These are phyloP conservation scores for Nomada flava DNA, from an alignment of 2,888 invertebrate genomes.

Conservation along the genomic window DNA sequence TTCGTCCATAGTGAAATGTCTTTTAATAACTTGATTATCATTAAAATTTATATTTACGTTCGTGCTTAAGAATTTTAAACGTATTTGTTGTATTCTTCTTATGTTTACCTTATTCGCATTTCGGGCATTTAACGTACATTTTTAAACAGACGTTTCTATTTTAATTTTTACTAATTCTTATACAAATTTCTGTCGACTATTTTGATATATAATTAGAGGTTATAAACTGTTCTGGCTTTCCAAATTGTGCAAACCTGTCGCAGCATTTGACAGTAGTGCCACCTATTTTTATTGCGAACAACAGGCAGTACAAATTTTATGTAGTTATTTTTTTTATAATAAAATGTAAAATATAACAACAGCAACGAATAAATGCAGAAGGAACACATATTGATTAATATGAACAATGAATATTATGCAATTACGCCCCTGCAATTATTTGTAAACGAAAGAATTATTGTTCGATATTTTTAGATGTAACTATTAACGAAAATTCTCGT, in stretches of 20 bases:
- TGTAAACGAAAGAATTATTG: too few relatives aligned
- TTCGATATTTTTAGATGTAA: too few relatives aligned
- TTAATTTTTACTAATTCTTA: not conserved
- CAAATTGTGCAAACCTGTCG: constrained; percentile 1
- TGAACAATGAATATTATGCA: too few relatives aligned
- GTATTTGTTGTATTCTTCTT: not conserved
- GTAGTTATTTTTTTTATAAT: not conserved
- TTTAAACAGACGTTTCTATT: not conserved
- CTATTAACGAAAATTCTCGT: too few relatives aligned
- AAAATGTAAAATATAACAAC: not conserved
- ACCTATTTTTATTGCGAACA: constrained; percentile 4
- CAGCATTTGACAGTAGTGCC: constrained; percentile 6
- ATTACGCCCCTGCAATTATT: too few relatives aligned
- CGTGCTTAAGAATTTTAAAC: not conserved
- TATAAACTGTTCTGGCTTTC: constrained; percentile 17
- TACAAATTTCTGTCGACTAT: not conserved
- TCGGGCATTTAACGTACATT: too few relatives aligned
- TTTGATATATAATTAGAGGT: constrained; percentile 13
- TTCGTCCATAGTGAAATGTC: constrained; percentile 53
- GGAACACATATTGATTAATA: too few relatives aligned
- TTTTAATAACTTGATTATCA: constrained; percentile 5
- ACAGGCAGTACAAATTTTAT: not conserved
- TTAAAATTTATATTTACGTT: constrained; percentile 13
- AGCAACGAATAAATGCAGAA: too few relatives aligned
- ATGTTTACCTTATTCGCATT: not conserved